These are phyloP conservation scores for Cyclophora punctaria DNA, from an alignment of 2,888 invertebrate genomes.

Conservation along the genomic window DNA sequence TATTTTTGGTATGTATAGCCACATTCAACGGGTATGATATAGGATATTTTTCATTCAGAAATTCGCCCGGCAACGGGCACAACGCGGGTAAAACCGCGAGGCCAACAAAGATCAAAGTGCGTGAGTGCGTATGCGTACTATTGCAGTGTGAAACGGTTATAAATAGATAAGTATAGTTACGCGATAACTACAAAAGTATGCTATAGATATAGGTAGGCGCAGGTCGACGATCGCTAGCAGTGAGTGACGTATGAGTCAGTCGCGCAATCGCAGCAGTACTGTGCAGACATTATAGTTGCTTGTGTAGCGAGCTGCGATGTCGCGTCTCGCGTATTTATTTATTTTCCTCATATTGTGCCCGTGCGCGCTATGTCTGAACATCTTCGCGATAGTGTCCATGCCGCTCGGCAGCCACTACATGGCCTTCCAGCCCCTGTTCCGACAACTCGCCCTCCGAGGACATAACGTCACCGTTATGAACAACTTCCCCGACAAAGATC, in stretches of 20 bases:
- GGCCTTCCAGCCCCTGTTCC: constrained; percentile 74
- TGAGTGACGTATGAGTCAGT: constrained; percentile 3
- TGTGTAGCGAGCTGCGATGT: too few relatives aligned
- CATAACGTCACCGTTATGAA: constrained; percentile 79
- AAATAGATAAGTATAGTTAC: too few relatives aligned
- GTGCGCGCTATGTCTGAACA: constrained; percentile 54
- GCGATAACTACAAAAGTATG: too few relatives aligned
- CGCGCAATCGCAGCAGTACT: constrained; percentile 4
- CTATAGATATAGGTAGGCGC: neutral
- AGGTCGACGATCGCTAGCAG: neutral
- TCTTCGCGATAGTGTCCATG: constrained; percentile 71
- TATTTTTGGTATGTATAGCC: too few relatives aligned
- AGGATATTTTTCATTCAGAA: too few relatives aligned
- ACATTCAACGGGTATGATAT: too few relatives aligned
- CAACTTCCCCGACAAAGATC: constrained; percentile 65
- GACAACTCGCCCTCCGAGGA: constrained; percentile 72
- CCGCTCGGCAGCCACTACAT: constrained; percentile 79
- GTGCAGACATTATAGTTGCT: constrained; percentile 2
- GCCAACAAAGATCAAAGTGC: too few relatives aligned
- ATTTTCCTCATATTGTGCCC: constrained; percentile 16
- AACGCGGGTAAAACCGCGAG: too few relatives aligned
- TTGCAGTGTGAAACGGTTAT: too few relatives aligned
- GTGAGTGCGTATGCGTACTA: too few relatives aligned
- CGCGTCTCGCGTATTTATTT: neutral
- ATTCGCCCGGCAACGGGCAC: too few relatives aligned